These are phyloP conservation scores for Biston betularia DNA, from an alignment of 2,888 invertebrate genomes.

Conservation along the genomic window DNA sequence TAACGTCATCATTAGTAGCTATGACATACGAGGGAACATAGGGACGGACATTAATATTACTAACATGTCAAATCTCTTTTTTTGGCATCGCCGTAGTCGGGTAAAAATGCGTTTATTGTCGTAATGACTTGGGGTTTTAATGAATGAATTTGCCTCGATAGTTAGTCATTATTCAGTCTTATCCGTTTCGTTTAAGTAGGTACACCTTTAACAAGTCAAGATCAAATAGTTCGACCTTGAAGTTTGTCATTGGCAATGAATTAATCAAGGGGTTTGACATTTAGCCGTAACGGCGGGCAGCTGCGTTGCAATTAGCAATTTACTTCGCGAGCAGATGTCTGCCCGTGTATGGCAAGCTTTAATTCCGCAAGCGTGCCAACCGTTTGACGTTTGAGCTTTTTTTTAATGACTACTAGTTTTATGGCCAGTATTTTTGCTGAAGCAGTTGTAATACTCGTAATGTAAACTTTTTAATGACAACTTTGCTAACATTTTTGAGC, in stretches of 20 bases:
- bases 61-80: too few relatives aligned
- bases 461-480: constrained; percentile 7
- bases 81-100: too few relatives aligned
- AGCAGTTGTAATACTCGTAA: constrained; percentile 18
- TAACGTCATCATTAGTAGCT: too few relatives aligned
- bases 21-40: too few relatives aligned
- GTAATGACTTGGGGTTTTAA: too few relatives aligned
- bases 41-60: too few relatives aligned
- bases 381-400: constrained; percentile 56
- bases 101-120: too few relatives aligned
- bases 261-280: constrained; percentile 78
- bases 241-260: constrained; percentile 62
- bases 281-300: constrained; percentile 74
- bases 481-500: neutral
- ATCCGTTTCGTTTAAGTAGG: constrained; percentile 3
- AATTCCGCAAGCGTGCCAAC: constrained; percentile 48
- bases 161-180: neutral
- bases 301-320: constrained; percentile 74
- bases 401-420: constrained; percentile 21
- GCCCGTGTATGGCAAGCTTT: constrained; percentile 59
- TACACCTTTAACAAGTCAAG: constrained; percentile 46
- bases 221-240: constrained; percentile 63
- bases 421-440: constrained; percentile 30
- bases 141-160: too few relatives aligned
- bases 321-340: constrained; percentile 70